Evolutionary conservation across 2,113 vertebrate genomes (phyloP), one percentile per base, ranked within the genome.

Genomic region (Condylura cristata): DNA sequence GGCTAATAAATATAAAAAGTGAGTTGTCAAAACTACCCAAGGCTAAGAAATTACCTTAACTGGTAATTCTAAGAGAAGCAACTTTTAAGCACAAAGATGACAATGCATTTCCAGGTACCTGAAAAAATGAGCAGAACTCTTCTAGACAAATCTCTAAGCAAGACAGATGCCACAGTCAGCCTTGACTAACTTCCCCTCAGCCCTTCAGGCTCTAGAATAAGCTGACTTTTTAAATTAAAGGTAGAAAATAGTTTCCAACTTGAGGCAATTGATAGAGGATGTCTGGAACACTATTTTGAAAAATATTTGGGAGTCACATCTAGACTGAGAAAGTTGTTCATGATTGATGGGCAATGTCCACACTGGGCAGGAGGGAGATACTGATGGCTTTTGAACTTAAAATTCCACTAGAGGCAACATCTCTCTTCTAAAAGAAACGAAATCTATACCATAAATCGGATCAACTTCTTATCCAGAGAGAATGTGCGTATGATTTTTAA

Each of bases 31-130:
- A 95, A 94, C 34, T 53, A 92, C 12, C 58, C 44, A 90, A 17
- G 18, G 44, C 56, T 93, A 96, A 94, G 16, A 37, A 93, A 97
- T 81, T 89, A 91, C 72, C 81, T 94, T 90, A 95, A 85, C 80
- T 94, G 94, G 92, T 86, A 95, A 96, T 89, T 78, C 96, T 86
- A 34, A 94, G 48, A 93, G 72, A 96, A 89, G 86, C 65, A 84
- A 96, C 85, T 88, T 96, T 86, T 89, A 96, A 96, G 39, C 48
- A 95, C 58, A 89, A 56, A 93, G 89, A 95, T 92, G 96, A 96
- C 86, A 90, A 2, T 88, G 56, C 80, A 87, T 82, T 96, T 95
- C 71, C 78, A 94, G 84, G 94, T 93, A 81, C 39, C 53, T 93
- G 74, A 83, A 90, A 90, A 95, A 96, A 84, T n/a, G 51, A 93